Conservation (phyloP, 2,797 vertebrate genomes). For the Thripadectes ignobilis region DNA sequence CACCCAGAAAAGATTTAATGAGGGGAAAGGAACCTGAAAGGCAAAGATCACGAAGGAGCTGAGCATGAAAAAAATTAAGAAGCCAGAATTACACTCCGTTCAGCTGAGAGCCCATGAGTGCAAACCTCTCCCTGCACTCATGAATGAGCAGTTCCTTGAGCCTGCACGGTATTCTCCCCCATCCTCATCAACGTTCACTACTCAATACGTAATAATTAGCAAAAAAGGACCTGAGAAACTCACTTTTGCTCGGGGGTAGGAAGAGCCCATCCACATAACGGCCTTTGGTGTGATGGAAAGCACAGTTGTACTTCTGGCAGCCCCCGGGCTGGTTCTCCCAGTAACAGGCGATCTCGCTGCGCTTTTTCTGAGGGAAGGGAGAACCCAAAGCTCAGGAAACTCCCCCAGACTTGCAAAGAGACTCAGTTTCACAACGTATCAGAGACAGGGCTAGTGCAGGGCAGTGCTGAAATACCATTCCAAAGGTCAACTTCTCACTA, state of each 20-base stretch:
- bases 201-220: neutral
- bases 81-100: fast-evolving
- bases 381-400: neutral
- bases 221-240: neutral
- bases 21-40: neutral
- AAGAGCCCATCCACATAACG: conserved; percentile 87
- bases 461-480: neutral
- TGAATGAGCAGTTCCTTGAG: neutral
- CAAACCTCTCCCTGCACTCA: neutral
- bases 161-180: fast-evolving
- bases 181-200: no score
- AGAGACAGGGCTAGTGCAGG: neutral
- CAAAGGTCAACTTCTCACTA: neutral
- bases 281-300: conserved; percentile 89
- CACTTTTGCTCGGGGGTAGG: conserved; percentile 88
- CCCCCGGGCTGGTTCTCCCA: conserved; percentile 94
- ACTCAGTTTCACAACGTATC: fast-evolving
- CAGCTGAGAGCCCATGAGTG: neutral
- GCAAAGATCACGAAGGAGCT: neutral
- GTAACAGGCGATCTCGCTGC: conserved; percentile 92
- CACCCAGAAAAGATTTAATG: neutral
- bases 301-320: conserved; percentile 94
- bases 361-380: conserved; percentile 84
- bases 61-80: neutral
- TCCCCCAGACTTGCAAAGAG: neutral